Evolutionary conservation across 2,797 vertebrate species (phyloP).

Genomic region (Pangasius krempfi): DNA sequence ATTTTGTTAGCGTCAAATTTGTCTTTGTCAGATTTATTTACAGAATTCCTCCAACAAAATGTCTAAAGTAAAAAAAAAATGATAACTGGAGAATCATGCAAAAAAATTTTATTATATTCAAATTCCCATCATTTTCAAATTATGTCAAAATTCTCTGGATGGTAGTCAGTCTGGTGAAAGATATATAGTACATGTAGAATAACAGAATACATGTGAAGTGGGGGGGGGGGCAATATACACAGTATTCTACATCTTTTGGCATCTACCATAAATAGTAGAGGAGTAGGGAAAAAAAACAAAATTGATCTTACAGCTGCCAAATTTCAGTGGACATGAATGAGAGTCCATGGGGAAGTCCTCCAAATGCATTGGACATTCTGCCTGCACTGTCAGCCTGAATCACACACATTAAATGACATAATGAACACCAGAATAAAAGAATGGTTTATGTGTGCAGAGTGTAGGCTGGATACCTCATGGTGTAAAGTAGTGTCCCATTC

Average conservation of each 20-base stretch:
- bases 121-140: background rate
- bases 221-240: no score
- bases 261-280: background rate
- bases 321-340: slow-evolving; percentile 93
- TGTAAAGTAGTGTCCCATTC: slow-evolving; percentile 73
- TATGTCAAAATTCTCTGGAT: background rate
- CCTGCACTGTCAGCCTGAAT: slow-evolving; percentile 89
- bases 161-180: background rate
- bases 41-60: background rate
- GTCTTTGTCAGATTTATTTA: background rate
- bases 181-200: background rate
- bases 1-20: background rate
- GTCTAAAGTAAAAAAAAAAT: background rate
- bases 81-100: background rate
- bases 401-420: slow-evolving; percentile 15
- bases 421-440: background rate
- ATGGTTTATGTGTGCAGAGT: background rate
- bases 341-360: slow-evolving; percentile 97
- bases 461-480: slow-evolving; percentile 67
- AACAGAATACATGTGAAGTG: background rate
- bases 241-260: background rate
- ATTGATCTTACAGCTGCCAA: slow-evolving; percentile 91
- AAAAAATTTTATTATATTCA: background rate
- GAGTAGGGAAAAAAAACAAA: background rate
- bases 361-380: slow-evolving; percentile 95